Conservation (phyloP, 2,113 vertebrate genomes). For the Equus quagga region DNA sequence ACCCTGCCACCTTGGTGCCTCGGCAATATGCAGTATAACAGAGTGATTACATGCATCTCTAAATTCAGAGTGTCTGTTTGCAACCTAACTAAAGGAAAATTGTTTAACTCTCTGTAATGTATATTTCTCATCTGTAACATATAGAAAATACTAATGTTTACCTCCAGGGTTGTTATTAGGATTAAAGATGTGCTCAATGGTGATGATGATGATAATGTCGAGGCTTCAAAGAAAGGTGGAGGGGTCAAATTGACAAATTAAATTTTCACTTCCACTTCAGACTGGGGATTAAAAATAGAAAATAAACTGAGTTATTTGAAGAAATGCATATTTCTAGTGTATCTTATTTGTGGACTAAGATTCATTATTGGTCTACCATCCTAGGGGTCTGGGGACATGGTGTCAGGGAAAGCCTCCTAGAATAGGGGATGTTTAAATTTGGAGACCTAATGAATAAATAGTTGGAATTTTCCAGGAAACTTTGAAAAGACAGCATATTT, state of each 20-base stretch:
- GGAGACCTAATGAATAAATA: not conserved
- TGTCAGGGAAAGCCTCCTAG: not conserved
- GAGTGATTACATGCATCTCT: not conserved
- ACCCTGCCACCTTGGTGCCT: not conserved
- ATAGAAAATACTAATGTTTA: not conserved
- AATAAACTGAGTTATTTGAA: not conserved
- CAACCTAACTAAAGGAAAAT: not conserved
- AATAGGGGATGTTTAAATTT: not conserved
- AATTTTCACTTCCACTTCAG: not conserved
- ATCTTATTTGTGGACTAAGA: not conserved
- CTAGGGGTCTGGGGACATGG: accelerated
- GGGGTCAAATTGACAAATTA: not conserved
- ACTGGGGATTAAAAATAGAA: not conserved
- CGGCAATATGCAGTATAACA: not conserved
- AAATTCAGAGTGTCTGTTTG: not conserved
- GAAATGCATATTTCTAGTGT: not conserved
- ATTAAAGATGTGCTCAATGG: not conserved
- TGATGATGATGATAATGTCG: not conserved
- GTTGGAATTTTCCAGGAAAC: not conserved
- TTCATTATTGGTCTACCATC: not conserved
- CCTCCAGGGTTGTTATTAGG: not conserved
- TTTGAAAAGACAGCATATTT: not conserved
- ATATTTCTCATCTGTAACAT: not conserved
- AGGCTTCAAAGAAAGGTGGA: not conserved
- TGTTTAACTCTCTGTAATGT: not conserved